Evolutionary conservation across 2,797 vertebrate species (phyloP).

Genomic region (Chaetodon trifasciatus): DNA sequence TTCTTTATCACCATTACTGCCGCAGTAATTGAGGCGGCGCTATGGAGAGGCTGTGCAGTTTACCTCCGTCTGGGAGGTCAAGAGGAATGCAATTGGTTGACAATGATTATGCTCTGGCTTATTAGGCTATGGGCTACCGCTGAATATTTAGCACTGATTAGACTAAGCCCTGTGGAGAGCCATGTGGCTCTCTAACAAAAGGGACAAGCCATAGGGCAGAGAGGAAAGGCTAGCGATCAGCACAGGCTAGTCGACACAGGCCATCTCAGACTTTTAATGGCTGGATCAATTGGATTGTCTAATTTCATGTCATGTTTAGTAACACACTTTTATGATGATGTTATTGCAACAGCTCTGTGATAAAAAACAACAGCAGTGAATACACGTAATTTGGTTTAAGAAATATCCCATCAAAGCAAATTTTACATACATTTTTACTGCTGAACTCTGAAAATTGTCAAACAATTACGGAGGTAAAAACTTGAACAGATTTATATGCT

Average conservation of each 20-base stretch:
- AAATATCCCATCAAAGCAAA: constrained; percentile 23
- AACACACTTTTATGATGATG: constrained; percentile 26
- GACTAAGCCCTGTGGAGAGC: constrained; percentile 75
- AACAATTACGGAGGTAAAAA: constrained; percentile 17
- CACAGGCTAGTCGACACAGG: constrained; percentile 36
- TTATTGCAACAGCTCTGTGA: constrained; percentile 21
- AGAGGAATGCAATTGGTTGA: constrained; percentile 84
- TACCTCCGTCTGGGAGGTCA: constrained; percentile 84
- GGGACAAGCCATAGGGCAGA: constrained; percentile 61
- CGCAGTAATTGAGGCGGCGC: constrained; percentile 80
- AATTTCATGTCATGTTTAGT: constrained; percentile 18
- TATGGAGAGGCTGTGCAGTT: constrained; percentile 77
- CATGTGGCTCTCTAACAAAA: constrained; percentile 77
- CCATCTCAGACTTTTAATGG: constrained; percentile 32
- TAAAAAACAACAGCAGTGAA: constrained; percentile 38
- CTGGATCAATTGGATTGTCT: constrained; percentile 27
- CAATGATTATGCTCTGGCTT: constrained; percentile 78
- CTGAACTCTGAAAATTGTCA: constrained; percentile 3
- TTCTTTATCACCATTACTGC: constrained; percentile 77
- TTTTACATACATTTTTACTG: not conserved
- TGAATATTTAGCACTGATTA: constrained; percentile 82
- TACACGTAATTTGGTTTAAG: constrained; percentile 37
- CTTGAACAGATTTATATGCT: constrained; percentile 29
- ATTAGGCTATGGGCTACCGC: constrained; percentile 77
- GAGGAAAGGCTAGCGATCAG: constrained; percentile 55